Conservation (phyloP, 2,888 invertebrate genomes). For the Eupithecia subfuscata region DNA sequence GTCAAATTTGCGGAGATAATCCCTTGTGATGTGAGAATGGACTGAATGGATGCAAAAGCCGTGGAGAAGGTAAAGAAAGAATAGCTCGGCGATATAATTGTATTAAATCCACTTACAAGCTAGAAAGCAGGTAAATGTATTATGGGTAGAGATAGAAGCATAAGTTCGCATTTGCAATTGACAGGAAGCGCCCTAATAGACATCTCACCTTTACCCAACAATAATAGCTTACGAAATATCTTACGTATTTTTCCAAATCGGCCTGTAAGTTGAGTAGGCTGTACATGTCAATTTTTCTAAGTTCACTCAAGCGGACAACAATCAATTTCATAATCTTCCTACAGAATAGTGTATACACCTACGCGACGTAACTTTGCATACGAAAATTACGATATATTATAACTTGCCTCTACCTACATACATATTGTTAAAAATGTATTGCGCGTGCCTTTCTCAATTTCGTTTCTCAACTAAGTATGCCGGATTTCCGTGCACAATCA, state of each 20-base stretch:
- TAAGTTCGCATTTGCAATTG: background rate
- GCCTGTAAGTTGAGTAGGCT: slow-evolving; percentile 8
- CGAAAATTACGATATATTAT: slow-evolving; percentile 10
- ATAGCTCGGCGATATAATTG: background rate
- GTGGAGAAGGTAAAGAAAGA: background rate
- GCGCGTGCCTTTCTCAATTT: slow-evolving; percentile 8
- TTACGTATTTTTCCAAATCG: slow-evolving; percentile 12
- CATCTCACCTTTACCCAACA: slow-evolving; percentile 6
- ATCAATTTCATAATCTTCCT: slow-evolving; percentile 10
- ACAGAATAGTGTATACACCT: slow-evolving; percentile 14
- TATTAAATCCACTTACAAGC: background rate
- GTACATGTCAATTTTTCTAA: slow-evolving; percentile 12
- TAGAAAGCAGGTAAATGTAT: background rate
- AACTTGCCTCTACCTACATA: background rate
- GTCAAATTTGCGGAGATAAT: background rate
- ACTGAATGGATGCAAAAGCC: background rate
- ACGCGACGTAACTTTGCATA: slow-evolving; percentile 13
- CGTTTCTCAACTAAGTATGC: slow-evolving; percentile 11
- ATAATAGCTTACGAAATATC: slow-evolving; percentile 3
- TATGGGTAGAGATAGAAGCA: background rate
- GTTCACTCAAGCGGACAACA: slow-evolving; percentile 15
- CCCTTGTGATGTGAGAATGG: background rate
- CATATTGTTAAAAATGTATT: background rate
- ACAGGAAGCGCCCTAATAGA: background rate
- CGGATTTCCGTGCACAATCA: slow-evolving; percentile 19